These are phyloP conservation scores for Anhinga anhinga DNA, from an alignment of 2,113 vertebrate genomes.

Conservation along the genomic window DNA sequence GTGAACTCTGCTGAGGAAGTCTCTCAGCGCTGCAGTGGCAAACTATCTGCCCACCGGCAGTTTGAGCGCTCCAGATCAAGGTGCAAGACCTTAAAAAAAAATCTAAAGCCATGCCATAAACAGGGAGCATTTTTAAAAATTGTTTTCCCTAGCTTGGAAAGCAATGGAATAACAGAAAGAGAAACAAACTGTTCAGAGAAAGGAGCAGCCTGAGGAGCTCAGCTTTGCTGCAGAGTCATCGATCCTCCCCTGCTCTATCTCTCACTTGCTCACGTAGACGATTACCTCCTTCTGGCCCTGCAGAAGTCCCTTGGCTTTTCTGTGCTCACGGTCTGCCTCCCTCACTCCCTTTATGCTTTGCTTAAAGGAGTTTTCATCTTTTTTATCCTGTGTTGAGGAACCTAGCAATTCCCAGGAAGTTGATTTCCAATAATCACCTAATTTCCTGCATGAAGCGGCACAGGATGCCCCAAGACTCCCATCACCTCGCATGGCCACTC, in stretches of 20 bases:
- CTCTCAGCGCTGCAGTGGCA: neutral
- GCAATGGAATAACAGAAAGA: neutral
- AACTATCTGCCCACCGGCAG: conserved; percentile 44
- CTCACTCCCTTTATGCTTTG: neutral
- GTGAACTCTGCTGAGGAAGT: conserved; percentile 53
- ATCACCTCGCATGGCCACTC: conserved; percentile 37
- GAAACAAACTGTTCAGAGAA: neutral
- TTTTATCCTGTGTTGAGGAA: neutral
- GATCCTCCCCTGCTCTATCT: neutral
- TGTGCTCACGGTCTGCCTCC: neutral
- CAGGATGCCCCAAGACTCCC: neutral
- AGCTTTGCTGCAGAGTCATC: neutral
- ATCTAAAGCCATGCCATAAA: conserved; percentile 37
- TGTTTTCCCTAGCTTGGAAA: neutral
- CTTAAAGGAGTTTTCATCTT: neutral
- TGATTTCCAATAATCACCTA: conserved; percentile 37
- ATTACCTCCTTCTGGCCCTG: neutral
- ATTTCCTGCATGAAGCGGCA: conserved; percentile 51
- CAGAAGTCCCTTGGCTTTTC: neutral
- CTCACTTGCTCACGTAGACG: neutral
- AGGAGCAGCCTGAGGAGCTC: neutral
- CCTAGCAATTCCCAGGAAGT: conserved; percentile 30
- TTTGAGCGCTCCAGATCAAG: conserved; percentile 25
- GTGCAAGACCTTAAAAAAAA: conserved; percentile 60
- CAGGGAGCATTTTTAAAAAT: neutral